Percentiles rank a stretch among this genome's conserved stretches.
These are phyloP conservation scores for Oncorhynchus nerka DNA, from an alignment of 2,113 vertebrate genomes.

Conservation along the genomic window DNA sequence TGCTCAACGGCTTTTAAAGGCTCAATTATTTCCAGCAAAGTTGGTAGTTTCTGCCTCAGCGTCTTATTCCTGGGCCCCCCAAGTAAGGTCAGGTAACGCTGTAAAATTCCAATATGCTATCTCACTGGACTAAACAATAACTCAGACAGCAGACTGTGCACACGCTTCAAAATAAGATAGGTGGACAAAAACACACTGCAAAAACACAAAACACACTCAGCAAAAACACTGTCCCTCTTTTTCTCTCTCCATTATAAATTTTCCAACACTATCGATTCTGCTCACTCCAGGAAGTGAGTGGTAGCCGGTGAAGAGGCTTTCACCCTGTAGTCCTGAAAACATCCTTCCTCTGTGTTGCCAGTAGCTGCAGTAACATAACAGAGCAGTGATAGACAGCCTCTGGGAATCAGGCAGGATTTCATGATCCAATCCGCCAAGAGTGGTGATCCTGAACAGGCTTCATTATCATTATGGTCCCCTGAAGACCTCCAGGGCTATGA, in stretches of 20 bases:
- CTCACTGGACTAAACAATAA: not conserved
- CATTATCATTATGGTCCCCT: slow-evolving; percentile 37
- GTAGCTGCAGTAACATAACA: too few species aligned
- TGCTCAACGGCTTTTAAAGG: not conserved
- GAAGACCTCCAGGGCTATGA: slow-evolving; percentile 12
- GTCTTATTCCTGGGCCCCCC: too few species aligned
- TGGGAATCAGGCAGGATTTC: not conserved
- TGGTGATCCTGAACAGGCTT: slow-evolving; percentile 14
- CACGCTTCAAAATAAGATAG: not conserved
- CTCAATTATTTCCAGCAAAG: not conserved
- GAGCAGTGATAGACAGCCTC: not conserved
- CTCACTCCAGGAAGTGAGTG: slow-evolving; percentile 43
- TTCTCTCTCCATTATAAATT: slow-evolving; percentile 38
- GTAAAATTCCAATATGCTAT: not conserved
- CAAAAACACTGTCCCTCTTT: not conserved
- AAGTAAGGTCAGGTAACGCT: not conserved
- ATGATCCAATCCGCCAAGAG: slow-evolving; percentile 24
- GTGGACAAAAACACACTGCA: not conserved
- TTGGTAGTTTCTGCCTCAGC: not conserved
- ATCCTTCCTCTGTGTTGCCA: not conserved
- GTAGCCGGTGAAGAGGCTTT: slow-evolving; percentile 28
- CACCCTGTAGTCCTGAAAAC: slow-evolving; percentile 30
- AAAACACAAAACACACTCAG: not conserved
- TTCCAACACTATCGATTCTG: slow-evolving; percentile 53
- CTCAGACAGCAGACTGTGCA: not conserved